Evolutionary conservation across 1,140 invertebrate species (phyloP).

Genomic region (Drosophila pallidifrons): DNA sequence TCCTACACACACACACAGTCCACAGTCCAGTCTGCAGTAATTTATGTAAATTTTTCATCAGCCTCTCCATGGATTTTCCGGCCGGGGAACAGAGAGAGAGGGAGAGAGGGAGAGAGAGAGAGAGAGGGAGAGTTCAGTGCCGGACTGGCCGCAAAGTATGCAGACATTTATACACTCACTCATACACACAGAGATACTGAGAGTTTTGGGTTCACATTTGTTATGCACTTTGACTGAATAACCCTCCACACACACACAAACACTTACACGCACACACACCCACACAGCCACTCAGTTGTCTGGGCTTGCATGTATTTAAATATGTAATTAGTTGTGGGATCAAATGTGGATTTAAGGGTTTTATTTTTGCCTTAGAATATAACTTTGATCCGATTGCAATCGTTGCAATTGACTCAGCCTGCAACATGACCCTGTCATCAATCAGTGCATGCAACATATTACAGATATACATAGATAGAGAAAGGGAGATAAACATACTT

Average conservation of each 20-base stretch:
- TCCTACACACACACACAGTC: conserved; percentile 1
- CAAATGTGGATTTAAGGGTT: conserved; percentile 38
- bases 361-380: conserved; percentile 20
- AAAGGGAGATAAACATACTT: background rate
- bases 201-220: conserved; percentile 38
- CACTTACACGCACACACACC: background rate
- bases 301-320: conserved; percentile 52
- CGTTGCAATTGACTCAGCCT: conserved; percentile 37
- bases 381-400: conserved; percentile 16
- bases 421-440: conserved; percentile 40
- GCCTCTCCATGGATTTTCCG: conserved; percentile 33
- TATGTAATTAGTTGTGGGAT: conserved; percentile 48
- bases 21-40: conserved; percentile 52
- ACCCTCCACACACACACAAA: background rate
- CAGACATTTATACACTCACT: conserved; percentile 24
- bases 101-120: background rate
- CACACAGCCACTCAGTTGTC: background rate
- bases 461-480: conserved; percentile 2
- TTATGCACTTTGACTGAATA: conserved; percentile 53
- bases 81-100: background rate
- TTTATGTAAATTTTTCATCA: conserved; percentile 61
- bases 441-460: conserved; percentile 16
- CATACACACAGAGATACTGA: background rate
- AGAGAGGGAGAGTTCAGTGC: conserved; percentile 32
- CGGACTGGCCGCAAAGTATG: conserved; percentile 48